Evolutionary conservation across 2,113 vertebrate genomes (phyloP).

Genomic region (Theropithecus gelada): DNA sequence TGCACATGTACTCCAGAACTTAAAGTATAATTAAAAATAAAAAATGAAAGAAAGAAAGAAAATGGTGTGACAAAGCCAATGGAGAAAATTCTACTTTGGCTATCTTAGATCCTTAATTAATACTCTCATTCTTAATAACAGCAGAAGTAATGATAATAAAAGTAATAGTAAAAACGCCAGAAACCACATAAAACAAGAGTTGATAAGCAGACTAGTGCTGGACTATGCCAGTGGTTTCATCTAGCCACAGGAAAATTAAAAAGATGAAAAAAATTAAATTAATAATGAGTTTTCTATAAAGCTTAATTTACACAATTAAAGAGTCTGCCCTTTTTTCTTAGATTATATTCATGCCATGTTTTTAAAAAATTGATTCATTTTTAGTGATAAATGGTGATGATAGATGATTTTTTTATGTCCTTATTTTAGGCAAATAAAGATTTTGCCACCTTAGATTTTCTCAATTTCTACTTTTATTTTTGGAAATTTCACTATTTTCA

Average conservation of each 20-base stretch:
- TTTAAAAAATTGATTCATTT: background rate
- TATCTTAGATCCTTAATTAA: background rate
- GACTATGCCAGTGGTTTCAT: background rate
- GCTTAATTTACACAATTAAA: background rate
- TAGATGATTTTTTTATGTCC: background rate
- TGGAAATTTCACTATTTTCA: background rate
- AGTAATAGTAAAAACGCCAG: background rate
- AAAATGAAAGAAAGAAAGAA: background rate
- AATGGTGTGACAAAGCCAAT: background rate
- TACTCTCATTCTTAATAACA: background rate
- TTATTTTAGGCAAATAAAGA: constrained; percentile 1
- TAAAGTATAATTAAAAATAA: no score
- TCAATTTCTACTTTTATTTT: constrained; percentile 14
- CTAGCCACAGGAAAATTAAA: background rate
- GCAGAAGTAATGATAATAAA: background rate
- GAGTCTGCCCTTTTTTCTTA: background rate
- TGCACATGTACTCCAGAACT: no score
- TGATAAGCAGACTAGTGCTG: background rate
- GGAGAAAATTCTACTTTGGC: background rate
- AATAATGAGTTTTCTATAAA: background rate
- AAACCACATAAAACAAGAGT: background rate
- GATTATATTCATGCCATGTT: background rate
- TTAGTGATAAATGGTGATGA: background rate
- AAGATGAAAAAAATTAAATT: background rate
- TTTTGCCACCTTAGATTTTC: background rate